phyloP scores from a whole-genome alignment of 2,888 invertebrate species.

The Bugulina stolonifera region DNA sequence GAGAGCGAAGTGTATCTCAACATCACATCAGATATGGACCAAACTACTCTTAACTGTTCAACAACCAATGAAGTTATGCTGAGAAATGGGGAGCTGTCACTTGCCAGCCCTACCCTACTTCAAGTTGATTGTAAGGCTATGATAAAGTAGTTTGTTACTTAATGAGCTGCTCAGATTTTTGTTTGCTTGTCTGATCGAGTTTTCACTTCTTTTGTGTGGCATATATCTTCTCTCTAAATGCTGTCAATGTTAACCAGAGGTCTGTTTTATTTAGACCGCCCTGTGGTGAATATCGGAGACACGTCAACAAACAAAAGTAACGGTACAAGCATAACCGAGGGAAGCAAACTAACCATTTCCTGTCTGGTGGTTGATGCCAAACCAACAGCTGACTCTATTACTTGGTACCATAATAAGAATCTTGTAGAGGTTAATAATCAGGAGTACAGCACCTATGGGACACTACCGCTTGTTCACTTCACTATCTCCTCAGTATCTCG shows the following conservation, averaged over 20 bases:
- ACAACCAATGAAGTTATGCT: neutral
- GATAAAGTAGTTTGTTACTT: too few species aligned
- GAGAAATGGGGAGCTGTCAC: neutral
- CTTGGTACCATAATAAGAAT: neutral
- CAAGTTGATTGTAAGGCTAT: slow-evolving; percentile 16
- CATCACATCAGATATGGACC: neutral
- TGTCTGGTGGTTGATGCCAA: neutral
- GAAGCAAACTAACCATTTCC: neutral
- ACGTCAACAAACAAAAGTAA: too few species aligned
- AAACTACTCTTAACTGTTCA: neutral
- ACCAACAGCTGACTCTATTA: neutral
- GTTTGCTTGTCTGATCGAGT: too few species aligned
- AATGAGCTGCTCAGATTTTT: too few species aligned
- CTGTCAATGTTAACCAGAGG: too few species aligned
- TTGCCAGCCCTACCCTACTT: neutral
- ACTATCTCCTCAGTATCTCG: too few species aligned
- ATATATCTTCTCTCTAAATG: too few species aligned
- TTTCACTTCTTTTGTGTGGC: too few species aligned
- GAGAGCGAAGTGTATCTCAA: neutral
- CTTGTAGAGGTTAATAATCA: neutral
- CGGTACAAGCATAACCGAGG: too few species aligned
- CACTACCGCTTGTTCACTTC: neutral
- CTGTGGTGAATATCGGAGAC: neutral
- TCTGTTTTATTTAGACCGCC: neutral
- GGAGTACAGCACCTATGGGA: neutral